phyloP scores from a whole-genome alignment of 2,888 invertebrate genomes.

The Temnothorax ravouxi region DNA sequence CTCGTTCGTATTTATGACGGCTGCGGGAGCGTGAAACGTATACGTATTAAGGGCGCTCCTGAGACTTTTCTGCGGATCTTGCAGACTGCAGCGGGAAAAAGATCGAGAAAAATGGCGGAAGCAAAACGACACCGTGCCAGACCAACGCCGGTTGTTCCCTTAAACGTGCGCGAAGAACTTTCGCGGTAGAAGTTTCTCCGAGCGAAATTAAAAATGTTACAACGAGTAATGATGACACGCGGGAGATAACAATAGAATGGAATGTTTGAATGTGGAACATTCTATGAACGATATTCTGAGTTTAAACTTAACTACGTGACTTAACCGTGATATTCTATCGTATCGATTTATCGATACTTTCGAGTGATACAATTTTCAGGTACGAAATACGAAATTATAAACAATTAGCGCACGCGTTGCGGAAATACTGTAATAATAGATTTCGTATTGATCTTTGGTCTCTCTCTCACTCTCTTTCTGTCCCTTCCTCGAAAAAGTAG shows the following conservation, averaged over 20 bases:
- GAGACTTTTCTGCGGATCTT: conserved; percentile 50
- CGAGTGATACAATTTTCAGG: neutral
- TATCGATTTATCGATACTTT: neutral
- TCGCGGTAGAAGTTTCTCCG: conserved; percentile 31
- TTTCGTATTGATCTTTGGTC: conserved; percentile 3
- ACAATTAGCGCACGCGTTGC: neutral
- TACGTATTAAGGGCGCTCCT: conserved; percentile 49
- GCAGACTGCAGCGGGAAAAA: neutral
- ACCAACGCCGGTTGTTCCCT: conserved; percentile 26
- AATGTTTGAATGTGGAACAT: neutral
- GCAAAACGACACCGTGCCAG: conserved; percentile 34
- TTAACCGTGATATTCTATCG: neutral
- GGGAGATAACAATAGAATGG: neutral
- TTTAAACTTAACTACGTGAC: neutral
- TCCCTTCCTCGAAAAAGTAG: neutral
- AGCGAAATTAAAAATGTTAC: conserved; percentile 48
- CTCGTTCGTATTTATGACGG: conserved; percentile 73
- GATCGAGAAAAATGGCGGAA: conserved; percentile 39
- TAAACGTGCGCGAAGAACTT: conserved; percentile 45
- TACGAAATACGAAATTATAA: neutral
- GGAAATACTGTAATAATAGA: conserved; percentile 8
- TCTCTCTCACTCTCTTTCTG: neutral
- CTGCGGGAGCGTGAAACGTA: conserved; percentile 56
- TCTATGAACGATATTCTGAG: neutral
- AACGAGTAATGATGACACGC: conserved; percentile 28